Percentiles rank a stretch among this genome's conserved stretches.
These are phyloP conservation scores for Palloptera scutellata DNA, from an alignment of 2,888 invertebrate species.

Conservation along the genomic window DNA sequence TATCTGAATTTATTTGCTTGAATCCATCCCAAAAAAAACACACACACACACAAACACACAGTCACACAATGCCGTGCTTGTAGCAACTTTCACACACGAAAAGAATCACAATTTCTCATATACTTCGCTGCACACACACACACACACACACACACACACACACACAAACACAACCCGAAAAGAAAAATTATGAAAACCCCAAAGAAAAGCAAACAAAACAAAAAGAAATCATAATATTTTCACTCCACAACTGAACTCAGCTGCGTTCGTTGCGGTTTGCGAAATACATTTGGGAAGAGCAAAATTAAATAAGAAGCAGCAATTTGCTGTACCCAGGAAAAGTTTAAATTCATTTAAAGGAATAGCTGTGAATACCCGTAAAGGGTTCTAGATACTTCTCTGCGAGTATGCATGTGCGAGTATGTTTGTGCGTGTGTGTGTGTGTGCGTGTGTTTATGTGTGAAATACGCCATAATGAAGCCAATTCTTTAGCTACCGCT, in stretches of 20 bases:
- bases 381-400: neutral
- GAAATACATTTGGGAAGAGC: neutral
- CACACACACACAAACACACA: neutral
- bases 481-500: constrained; percentile 34
- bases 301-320: constrained; percentile 16
- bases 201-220: neutral
- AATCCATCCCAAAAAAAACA: constrained; percentile 10
- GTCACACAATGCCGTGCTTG: neutral
- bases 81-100: neutral
- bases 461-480: constrained; percentile 42
- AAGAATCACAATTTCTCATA: constrained; percentile 18
- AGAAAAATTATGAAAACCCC: neutral
- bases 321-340: constrained; percentile 28
- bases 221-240: neutral
- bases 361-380: constrained; percentile 6
- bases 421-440: constrained; percentile 6
- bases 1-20: constrained; percentile 36
- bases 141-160: neutral
- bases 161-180: too few species aligned
- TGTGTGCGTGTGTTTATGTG: constrained; percentile 14
- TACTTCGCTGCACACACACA: constrained; percentile 18
- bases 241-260: neutral
- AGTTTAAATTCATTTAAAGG: constrained; percentile 39
- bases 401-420: neutral
- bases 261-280: constrained; percentile 1